Evolutionary conservation across 1,140 invertebrate genomes (phyloP).

Genomic region (Trichoplusia ni): DNA sequence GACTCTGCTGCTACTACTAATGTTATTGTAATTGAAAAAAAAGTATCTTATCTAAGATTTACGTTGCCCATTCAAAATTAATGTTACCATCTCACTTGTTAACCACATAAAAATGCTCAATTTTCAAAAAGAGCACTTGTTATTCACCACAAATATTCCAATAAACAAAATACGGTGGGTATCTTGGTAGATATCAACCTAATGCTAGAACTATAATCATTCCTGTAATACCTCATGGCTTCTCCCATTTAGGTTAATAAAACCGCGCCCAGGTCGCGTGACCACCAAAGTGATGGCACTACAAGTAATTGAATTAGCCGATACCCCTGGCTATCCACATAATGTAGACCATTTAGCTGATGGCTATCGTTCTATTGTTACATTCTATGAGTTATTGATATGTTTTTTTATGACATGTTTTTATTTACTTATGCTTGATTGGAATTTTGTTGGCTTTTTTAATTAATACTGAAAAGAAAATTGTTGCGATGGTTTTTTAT

Average conservation of each 20-base stretch:
- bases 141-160: too few relatives aligned
- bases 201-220: too few relatives aligned
- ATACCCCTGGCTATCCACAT: conserved; percentile 26
- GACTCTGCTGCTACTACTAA: too few relatives aligned
- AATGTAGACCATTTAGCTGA: conserved; percentile 20
- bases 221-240: neutral
- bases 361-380: conserved; percentile 15
- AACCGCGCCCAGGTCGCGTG: conserved; percentile 33
- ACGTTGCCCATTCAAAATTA: too few relatives aligned
- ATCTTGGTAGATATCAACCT: too few relatives aligned
- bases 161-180: neutral
- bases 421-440: too few relatives aligned
- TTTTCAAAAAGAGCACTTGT: too few relatives aligned
- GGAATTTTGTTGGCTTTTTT: neutral
- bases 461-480: too few relatives aligned
- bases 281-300: conserved; percentile 17
- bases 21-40: too few relatives aligned
- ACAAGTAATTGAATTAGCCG: conserved; percentile 33
- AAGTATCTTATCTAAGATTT: too few relatives aligned
- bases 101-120: neutral
- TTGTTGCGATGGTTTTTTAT: too few relatives aligned
- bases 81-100: too few relatives aligned
- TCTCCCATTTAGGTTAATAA: conserved; percentile 26
- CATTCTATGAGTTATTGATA: conserved; percentile 5
- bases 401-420: neutral